Evolutionary conservation across 2,888 invertebrate genomes (phyloP).

Genomic region (Lissocephala sabroskyi): DNA sequence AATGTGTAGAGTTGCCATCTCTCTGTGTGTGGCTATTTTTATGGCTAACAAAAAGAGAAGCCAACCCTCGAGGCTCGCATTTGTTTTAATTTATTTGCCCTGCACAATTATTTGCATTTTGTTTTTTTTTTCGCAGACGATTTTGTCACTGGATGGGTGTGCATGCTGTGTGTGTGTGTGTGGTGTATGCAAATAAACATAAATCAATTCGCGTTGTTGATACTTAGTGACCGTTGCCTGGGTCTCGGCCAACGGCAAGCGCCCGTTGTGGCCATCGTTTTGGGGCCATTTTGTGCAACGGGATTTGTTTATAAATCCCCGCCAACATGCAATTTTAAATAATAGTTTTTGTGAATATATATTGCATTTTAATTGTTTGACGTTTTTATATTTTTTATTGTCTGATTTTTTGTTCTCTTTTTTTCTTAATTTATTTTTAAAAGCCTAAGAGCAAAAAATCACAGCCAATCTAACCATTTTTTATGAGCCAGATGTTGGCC

Average conservation of each 20-base stretch:
- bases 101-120: constrained; percentile 51
- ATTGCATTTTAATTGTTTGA: constrained; percentile 57
- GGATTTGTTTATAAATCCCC: constrained; percentile 57
- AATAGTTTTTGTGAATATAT: constrained; percentile 43
- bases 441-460: too few relatives aligned
- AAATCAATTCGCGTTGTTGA: constrained; percentile 53
- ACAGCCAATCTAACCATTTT: too few relatives aligned
- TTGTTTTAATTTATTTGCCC: constrained; percentile 49
- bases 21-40: constrained; percentile 7
- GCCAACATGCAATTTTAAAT: constrained; percentile 41
- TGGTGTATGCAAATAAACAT: constrained; percentile 38
- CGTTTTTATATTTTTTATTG: too few relatives aligned
- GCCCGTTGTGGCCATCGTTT: background rate
- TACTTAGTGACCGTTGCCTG: background rate
- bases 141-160: too few relatives aligned
- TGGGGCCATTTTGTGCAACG: constrained; percentile 27
- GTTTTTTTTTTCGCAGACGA: too few relatives aligned
- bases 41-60: constrained; percentile 11
- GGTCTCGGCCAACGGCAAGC: background rate
- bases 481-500: too few relatives aligned
- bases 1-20: constrained; percentile 27
- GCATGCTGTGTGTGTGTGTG: too few relatives aligned
- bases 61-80: constrained; percentile 2
- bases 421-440: too few relatives aligned
- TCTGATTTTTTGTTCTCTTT: too few relatives aligned